These are phyloP conservation scores for Aphrocallistes beatrix DNA, from an alignment of 37 sponge, comb jelly and placozoan genomes.

Conservation along the genomic window DNA sequence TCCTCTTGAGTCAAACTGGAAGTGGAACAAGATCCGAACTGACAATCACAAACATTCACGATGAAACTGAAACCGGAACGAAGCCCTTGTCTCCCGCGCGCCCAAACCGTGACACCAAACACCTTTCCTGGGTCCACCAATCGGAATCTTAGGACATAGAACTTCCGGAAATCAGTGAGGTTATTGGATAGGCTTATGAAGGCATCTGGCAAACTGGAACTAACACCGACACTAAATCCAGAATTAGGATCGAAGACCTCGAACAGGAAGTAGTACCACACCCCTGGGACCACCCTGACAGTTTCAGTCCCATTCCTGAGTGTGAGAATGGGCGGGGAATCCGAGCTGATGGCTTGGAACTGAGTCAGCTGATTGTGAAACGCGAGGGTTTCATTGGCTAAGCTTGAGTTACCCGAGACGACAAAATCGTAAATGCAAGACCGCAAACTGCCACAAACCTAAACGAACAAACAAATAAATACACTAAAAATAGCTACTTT, in stretches of 20 bases:
- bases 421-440: not conserved
- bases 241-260: not conserved
- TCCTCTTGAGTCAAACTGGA: not conserved
- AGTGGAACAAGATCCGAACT: not conserved
- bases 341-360: not conserved
- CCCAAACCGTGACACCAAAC: not conserved
- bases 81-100: not conserved
- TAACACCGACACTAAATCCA: not conserved
- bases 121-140: not conserved
- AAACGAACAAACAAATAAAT: not conserved
- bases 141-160: not conserved
- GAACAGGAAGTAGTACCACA: constrained; percentile 1
- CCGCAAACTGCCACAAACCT: not conserved
- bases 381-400: not conserved
- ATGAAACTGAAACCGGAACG: not conserved
- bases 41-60: constrained; percentile 1
- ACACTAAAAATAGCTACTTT: not conserved
- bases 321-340: not conserved
- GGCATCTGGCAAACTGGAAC: not conserved
- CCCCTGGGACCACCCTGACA: not conserved
- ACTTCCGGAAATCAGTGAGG: not conserved
- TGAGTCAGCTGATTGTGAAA: not conserved
- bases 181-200: not conserved
- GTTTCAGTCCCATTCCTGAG: constrained; percentile 1
- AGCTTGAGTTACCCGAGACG: not conserved